Evolutionary conservation across 2,888 invertebrate genomes (phyloP), one percentile per base, ranked within the genome.

Genomic region (Furcula furcula): DNA sequence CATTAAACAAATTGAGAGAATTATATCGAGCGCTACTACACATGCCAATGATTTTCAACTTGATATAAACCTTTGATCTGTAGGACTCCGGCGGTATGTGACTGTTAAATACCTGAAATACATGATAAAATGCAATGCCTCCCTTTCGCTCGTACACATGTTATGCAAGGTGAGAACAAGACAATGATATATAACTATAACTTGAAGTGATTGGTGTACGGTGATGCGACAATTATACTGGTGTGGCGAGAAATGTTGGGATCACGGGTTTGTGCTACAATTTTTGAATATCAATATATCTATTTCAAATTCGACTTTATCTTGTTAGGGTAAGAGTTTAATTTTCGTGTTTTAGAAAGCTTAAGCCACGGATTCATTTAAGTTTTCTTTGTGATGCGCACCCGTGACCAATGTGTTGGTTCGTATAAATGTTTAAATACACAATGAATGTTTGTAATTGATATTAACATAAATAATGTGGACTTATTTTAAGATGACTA

Each of bases 61-160:
- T 78, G 90, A 91, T 91, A 93, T 91, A 92, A 93, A 95, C 94
- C 94, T 96, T 96, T 90, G 95, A 94, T 92, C 96, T 94, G 92
- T 94, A 96, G 83, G 95, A 94, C 91, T 96, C 96, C 93, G 94
- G 94, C 91, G 95, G 94, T 92, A 95, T 95, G 93, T 97, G 97
- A 93, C 95, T 96, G 93, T 96, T 97, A 92, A 95, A 96, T 84
- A 96, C 95, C 96, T 96, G 93, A 84, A 94, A 94, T 91, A 85
- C 84, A 87, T 73, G 73, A 83, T 70, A 85, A 71, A 81, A 83
- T 85, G 83, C 81, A 83, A 79, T 83, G 76, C 75, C 73, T 76
- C 65, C 70, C 66, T 64, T 69, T 63, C 60, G 58, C 60, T 64
- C 49, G 50, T 48, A 63, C 55, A 64, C 47, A 62, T 47, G 41